These are phyloP conservation scores for Thymelicus acteon DNA, from an alignment of 2,888 invertebrate genomes.

Conservation along the genomic window DNA sequence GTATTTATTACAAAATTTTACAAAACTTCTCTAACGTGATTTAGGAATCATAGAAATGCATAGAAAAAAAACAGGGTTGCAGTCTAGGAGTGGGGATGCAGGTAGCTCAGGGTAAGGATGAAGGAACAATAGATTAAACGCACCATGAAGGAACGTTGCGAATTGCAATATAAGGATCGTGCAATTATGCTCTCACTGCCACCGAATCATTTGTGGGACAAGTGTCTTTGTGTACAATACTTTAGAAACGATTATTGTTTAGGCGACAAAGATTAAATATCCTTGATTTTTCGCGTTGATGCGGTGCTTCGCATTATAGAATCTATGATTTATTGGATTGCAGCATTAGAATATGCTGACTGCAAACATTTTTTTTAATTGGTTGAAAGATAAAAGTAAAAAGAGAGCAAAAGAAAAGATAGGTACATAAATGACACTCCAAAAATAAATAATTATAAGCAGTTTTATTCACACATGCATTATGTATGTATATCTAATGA, in stretches of 20 bases:
- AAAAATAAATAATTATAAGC: no score
- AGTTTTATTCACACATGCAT: no score
- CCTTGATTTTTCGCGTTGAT: not conserved
- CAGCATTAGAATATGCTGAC: no score
- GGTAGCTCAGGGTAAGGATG: conserved; percentile 44
- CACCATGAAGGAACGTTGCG: conserved; percentile 16
- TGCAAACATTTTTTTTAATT: no score
- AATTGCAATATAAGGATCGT: conserved; percentile 19
- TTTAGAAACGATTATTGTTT: conserved; percentile 9
- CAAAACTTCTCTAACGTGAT: conserved; percentile 64
- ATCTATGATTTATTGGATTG: not conserved
- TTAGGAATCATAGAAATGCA: conserved; percentile 56
- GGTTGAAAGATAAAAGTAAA: no score
- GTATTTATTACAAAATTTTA: conserved; percentile 47
- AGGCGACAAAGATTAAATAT: conserved; percentile 9
- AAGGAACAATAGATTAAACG: conserved; percentile 37
- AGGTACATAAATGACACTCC: no score
- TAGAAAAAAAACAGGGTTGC: conserved; percentile 52
- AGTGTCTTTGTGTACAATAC: conserved; percentile 20
- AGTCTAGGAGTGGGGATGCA: conserved; percentile 46
- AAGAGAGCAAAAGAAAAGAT: no score
- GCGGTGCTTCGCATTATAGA: not conserved
- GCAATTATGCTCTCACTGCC: conserved; percentile 32
- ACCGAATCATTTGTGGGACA: conserved; percentile 12
- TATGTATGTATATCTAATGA: no score